Percentiles rank a stretch among this genome's conserved stretches.
Conservation (phyloP, 2,797 vertebrate species). For the Neomorphus geoffroyi region DNA sequence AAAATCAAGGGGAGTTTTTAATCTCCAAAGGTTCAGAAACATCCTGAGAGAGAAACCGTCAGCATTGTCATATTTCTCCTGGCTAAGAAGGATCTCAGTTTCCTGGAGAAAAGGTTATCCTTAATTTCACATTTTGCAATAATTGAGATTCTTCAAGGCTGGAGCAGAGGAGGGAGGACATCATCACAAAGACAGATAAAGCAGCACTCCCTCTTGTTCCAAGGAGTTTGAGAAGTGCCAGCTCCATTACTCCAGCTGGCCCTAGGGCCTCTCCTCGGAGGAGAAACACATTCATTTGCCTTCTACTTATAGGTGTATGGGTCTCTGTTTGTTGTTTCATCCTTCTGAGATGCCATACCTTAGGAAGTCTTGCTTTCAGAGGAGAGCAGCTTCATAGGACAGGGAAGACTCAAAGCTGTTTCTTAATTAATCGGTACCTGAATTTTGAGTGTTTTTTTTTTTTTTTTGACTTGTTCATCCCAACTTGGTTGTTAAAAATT, state of each 20-base stretch:
- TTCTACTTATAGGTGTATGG: background rate
- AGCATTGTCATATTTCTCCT: background rate
- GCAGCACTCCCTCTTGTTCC: background rate
- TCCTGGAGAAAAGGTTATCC: background rate
- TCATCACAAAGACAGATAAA: background rate
- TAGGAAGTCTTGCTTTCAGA: background rate
- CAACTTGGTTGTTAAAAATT: background rate
- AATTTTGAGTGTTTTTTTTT: background rate
- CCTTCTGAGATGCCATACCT: background rate
- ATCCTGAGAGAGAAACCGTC: background rate
- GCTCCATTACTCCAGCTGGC: background rate
- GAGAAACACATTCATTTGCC: background rate
- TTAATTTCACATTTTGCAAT: background rate
- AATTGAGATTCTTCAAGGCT: background rate
- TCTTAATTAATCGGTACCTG: background rate
- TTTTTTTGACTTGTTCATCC: background rate
- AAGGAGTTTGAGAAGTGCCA: background rate
- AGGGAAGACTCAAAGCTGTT: background rate
- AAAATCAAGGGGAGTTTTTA: background rate
- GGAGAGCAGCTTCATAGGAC: background rate
- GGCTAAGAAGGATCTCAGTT: background rate
- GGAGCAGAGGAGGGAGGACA: background rate
- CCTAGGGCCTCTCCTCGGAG: background rate
- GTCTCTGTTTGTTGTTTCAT: background rate
- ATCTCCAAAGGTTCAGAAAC: background rate